Conservation (phyloP, 2,888 invertebrate genomes). For the Lypha dubia region DNA sequence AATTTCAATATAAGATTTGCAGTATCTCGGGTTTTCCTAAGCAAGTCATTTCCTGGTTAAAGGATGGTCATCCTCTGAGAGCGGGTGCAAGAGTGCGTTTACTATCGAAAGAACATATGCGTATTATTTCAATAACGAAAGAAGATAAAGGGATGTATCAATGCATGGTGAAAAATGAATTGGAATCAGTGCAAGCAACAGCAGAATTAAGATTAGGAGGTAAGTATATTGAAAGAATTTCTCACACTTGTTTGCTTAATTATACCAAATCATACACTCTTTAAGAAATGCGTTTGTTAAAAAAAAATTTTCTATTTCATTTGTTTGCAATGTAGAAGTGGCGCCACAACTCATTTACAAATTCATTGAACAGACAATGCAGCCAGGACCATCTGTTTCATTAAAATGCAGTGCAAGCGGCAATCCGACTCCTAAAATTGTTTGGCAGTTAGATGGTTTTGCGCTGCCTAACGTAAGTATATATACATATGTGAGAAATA, state of each 20-base stretch:
- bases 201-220: constrained; percentile 91
- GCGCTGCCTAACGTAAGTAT: constrained; percentile 85
- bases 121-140: constrained; percentile 87
- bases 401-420: constrained; percentile 90
- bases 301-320: constrained; percentile 46
- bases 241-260: no score
- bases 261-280: no score
- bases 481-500: not conserved
- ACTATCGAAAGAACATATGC: constrained; percentile 85
- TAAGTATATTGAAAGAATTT: constrained; percentile 80
- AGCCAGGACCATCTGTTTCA: constrained; percentile 90
- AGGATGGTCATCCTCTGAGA: constrained; percentile 88
- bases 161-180: constrained; percentile 92
- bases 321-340: constrained; percentile 85
- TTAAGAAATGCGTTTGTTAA: not conserved
- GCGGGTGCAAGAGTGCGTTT: constrained; percentile 85
- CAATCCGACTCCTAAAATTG: constrained; percentile 90
- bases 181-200: constrained; percentile 91
- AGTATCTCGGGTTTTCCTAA: constrained; percentile 92
- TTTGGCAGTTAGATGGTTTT: constrained; percentile 90
- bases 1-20: constrained; percentile 85
- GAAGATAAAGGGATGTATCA: constrained; percentile 96
- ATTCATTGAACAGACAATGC: constrained; percentile 91
- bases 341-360: constrained; percentile 89
- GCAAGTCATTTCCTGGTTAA: constrained; percentile 89